These are phyloP conservation scores for Stomatorhinus ivindoensis DNA, from an alignment of 2,113 vertebrate species.

Conservation along the genomic window DNA sequence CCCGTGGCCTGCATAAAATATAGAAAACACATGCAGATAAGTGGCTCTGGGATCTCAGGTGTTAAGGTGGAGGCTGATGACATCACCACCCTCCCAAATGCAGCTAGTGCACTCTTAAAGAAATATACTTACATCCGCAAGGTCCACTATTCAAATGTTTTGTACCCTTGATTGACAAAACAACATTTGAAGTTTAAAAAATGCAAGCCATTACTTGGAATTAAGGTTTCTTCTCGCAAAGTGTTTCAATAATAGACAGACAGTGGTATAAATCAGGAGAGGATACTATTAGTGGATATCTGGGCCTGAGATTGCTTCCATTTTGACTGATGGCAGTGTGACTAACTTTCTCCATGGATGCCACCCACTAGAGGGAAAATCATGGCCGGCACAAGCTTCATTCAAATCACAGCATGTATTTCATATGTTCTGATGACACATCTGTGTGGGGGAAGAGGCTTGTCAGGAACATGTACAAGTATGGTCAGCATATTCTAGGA, in stretches of 20 bases:
- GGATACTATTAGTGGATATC: background rate
- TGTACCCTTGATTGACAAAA: background rate
- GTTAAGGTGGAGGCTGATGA: background rate
- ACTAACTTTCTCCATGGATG: background rate
- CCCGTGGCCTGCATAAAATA: background rate
- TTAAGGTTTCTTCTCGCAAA: background rate
- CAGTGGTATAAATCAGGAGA: background rate
- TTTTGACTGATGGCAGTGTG: background rate
- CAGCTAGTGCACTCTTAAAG: background rate
- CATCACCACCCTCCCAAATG: background rate
- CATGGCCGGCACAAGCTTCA: background rate
- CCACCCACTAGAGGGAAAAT: background rate
- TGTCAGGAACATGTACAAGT: background rate
- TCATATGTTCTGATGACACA: background rate
- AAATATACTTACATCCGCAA: background rate
- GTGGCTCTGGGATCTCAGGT: background rate
- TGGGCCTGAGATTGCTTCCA: background rate
- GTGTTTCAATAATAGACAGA: background rate
- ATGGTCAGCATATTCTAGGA: background rate
- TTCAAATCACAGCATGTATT: background rate
- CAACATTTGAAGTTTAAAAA: background rate
- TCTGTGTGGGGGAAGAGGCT: background rate
- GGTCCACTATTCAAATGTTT: background rate
- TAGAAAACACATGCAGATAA: background rate
- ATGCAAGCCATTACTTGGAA: background rate